Conservation (phyloP, 2,113 vertebrate species). For the Saiga tatarica region DNA sequence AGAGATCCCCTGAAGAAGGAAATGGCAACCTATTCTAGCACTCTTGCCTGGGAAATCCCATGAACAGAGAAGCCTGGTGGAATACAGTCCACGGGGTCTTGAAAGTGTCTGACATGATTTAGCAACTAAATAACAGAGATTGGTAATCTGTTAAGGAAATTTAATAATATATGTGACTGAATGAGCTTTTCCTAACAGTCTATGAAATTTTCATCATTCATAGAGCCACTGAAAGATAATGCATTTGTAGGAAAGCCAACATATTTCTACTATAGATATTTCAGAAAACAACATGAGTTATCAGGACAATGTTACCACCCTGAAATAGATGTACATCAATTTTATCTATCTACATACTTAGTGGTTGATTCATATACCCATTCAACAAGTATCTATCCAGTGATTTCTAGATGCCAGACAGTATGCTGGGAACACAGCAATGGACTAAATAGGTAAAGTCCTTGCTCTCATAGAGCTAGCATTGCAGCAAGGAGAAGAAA, state of each 20-base stretch:
- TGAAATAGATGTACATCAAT: constrained; percentile 2
- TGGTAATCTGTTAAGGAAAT: background rate
- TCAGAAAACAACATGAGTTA: constrained; percentile 23
- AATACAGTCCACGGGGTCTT: background rate
- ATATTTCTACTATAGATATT: background rate
- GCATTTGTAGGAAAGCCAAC: background rate
- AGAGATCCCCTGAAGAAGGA: background rate
- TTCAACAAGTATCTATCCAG: background rate
- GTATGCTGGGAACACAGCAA: background rate
- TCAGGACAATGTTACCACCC: background rate
- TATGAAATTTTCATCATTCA: background rate
- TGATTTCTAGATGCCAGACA: background rate
- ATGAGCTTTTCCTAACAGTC: background rate
- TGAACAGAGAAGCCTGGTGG: background rate
- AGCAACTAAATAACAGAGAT: background rate
- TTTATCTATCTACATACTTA: background rate
- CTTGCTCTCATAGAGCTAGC: background rate
- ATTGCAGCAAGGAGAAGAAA: background rate
- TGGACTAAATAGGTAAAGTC: background rate
- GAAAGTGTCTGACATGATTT: background rate
- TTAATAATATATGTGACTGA: background rate
- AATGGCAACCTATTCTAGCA: background rate
- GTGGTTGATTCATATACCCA: background rate
- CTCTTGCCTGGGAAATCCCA: background rate
- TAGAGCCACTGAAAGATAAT: background rate